Evolutionary conservation across 2,113 vertebrate species (phyloP).

Genomic region (Scophthalmus maximus): DNA sequence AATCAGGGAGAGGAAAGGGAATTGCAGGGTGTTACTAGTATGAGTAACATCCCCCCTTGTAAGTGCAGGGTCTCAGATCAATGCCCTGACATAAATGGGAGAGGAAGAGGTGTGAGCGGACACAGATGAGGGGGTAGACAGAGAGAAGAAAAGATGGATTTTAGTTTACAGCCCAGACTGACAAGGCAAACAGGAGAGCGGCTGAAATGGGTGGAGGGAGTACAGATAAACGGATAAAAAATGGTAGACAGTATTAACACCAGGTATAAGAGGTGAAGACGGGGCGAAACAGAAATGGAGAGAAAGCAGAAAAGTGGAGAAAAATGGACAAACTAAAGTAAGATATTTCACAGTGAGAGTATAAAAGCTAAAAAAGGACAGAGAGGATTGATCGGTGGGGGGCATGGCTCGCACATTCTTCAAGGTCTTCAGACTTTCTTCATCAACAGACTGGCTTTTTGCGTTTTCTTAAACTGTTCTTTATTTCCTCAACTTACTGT

Average conservation of each 20-base stretch:
- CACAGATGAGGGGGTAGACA: slow-evolving; percentile 5
- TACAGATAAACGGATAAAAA: slow-evolving; percentile 13
- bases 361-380: slow-evolving; percentile 19
- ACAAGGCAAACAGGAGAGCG: slow-evolving; percentile 18
- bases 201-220: slow-evolving; percentile 1
- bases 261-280: neutral
- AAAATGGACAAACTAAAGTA: slow-evolving; percentile 22
- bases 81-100: slow-evolving; percentile 45
- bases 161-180: neutral
- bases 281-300: slow-evolving; percentile 3
- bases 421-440: slow-evolving; percentile 22
- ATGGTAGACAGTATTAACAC: slow-evolving; percentile 4
- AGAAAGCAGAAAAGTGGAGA: slow-evolving; percentile 22
- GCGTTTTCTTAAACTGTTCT: slow-evolving; percentile 11
- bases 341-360: slow-evolving; percentile 25
- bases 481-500: slow-evolving; percentile 28
- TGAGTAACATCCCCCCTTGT: slow-evolving; percentile 30
- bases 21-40: slow-evolving; percentile 2
- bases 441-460: neutral
- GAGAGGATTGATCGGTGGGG: neutral
- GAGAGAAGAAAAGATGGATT: slow-evolving; percentile 7
- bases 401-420: neutral
- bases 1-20: slow-evolving; percentile 11
- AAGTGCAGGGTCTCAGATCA: slow-evolving; percentile 44
- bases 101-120: slow-evolving; percentile 33